Percentiles rank a stretch among this genome's conserved stretches.
phyloP scores from a whole-genome alignment of 2,113 vertebrate species.

The Rattus norvegicus region GRCr8 NC_086029.1:81041001-81041500 shows the following conservation, averaged over 20 bases:
- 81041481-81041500: neutral
- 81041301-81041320: neutral
- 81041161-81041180: neutral
- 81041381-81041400: no score
- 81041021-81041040: neutral
- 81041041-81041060: neutral
- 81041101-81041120: neutral
- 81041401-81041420: neutral
- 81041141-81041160: neutral
- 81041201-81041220: neutral
- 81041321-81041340: neutral
- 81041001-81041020: neutral
- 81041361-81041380: no score
- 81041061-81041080: neutral
- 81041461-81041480: neutral
- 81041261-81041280: neutral
- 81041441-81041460: neutral
- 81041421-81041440: neutral
- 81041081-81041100: neutral
- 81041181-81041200: neutral
- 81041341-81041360: neutral
- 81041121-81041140: neutral
- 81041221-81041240: neutral
- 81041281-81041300: neutral
- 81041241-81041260: neutral